Evolutionary conservation across 1,140 invertebrate species (phyloP).

Genomic region (Aethina tumida): DNA sequence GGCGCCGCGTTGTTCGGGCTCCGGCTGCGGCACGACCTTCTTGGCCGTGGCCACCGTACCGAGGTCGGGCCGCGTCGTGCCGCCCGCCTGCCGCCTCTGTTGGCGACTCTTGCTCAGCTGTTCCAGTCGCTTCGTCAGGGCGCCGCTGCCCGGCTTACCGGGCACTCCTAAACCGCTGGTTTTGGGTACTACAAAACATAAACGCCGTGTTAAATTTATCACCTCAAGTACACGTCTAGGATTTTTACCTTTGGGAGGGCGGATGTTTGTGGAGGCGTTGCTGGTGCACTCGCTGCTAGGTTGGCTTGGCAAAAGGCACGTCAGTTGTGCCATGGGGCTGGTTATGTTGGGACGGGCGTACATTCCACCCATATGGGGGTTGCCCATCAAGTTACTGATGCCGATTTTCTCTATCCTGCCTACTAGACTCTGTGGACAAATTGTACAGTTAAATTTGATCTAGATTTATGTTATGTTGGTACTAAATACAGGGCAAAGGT

Average conservation of each 20-base stretch:
- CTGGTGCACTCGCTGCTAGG: constrained; percentile 15
- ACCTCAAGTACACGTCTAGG: too few species aligned
- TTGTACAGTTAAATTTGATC: too few species aligned
- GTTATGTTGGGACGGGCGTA: constrained; percentile 44
- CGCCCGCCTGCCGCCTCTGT: constrained; percentile 31
- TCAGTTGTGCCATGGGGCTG: constrained; percentile 66
- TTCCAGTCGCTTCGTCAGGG: constrained; percentile 37
- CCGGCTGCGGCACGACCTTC: constrained; percentile 20
- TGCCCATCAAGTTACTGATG: constrained; percentile 54
- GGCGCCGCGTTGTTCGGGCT: constrained; percentile 23
- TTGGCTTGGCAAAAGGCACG: constrained; percentile 47
- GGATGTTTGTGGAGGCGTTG: too few species aligned
- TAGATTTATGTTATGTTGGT: too few species aligned
- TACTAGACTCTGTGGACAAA: constrained; percentile 41
- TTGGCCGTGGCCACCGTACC: constrained; percentile 42
- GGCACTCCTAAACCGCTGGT: constrained; percentile 39
- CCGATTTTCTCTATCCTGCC: constrained; percentile 61
- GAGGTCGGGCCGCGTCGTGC: constrained; percentile 45
- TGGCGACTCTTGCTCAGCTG: constrained; percentile 38
- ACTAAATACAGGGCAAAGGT: too few species aligned
- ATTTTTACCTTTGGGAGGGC: too few species aligned
- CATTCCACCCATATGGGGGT: constrained; percentile 46
- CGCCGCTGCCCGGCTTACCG: constrained; percentile 43
- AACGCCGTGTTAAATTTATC: too few species aligned
- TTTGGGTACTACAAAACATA: constrained; percentile 13